Evolutionary conservation across 23 tunicate genomes (phyloP).

Genomic region (Ascidia mentula): DNA sequence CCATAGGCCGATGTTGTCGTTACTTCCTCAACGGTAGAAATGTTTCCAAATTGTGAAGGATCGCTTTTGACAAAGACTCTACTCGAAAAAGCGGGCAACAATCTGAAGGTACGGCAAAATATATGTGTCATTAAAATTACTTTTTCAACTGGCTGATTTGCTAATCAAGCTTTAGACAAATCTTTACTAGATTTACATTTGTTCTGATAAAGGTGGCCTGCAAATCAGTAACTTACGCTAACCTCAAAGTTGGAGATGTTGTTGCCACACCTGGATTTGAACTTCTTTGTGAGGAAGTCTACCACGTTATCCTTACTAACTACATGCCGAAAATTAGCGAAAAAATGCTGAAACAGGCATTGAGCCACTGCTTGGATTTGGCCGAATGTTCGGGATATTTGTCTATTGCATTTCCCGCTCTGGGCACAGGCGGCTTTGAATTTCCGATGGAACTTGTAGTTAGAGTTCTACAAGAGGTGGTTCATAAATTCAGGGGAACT

Average conservation of each 20-base stretch:
- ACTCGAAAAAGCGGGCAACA: too few species aligned
- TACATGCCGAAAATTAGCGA: neutral
- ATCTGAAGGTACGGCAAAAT: too few species aligned
- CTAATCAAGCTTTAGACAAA: too few species aligned
- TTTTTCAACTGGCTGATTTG: too few species aligned
- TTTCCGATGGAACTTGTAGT: slow-evolving; percentile 46
- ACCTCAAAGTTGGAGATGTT: slow-evolving; percentile 21
- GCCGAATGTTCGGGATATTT: slow-evolving; percentile 33
- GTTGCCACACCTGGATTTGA: slow-evolving; percentile 15
- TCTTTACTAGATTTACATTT: too few species aligned
- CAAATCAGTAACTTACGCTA: neutral
- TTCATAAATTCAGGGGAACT: slow-evolving; percentile 20
- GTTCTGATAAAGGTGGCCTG: slow-evolving; percentile 6
- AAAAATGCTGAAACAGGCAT: neutral
- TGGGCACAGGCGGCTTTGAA: slow-evolving; percentile 59
- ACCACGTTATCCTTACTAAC: slow-evolving; percentile 10
- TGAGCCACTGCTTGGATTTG: slow-evolving; percentile 26
- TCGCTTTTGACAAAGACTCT: too few species aligned
- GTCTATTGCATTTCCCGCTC: slow-evolving; percentile 61
- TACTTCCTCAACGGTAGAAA: too few species aligned
- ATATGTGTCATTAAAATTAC: too few species aligned
- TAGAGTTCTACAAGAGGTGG: slow-evolving; percentile 14
- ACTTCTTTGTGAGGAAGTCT: slow-evolving; percentile 20
- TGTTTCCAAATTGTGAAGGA: too few species aligned
- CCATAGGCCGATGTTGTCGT: too few species aligned